Percentiles rank a stretch among this genome's conserved stretches.
phyloP scores from a whole-genome alignment of 2,113 vertebrate genomes.

The Protomyctophum bolini region DNA sequence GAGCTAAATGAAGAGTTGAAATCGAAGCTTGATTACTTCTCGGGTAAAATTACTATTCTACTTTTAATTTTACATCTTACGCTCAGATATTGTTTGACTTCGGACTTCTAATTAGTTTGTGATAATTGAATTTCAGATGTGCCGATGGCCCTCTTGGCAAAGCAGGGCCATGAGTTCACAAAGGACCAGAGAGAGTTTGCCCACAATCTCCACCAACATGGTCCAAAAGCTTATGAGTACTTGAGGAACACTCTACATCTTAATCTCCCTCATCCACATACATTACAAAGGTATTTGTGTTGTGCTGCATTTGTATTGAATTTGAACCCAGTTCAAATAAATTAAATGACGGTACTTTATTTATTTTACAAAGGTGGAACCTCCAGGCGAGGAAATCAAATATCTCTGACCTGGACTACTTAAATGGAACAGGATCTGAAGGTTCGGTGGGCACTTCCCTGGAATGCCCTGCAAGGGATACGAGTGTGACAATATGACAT shows the following conservation, averaged over 20 bases:
- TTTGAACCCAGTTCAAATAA: too few relatives aligned
- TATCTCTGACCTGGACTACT: too few relatives aligned
- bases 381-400: too few relatives aligned
- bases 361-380: too few relatives aligned
- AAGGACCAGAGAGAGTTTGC: conserved; percentile 40
- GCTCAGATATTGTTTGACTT: neutral
- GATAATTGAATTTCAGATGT: conserved; percentile 30
- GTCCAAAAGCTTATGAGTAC: conserved; percentile 37
- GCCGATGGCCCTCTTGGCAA: conserved; percentile 33
- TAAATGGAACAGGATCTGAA: too few relatives aligned
- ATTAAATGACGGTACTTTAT: too few relatives aligned
- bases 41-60: conserved; percentile 35
- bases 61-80: neutral
- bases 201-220: conserved; percentile 37
- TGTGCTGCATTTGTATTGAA: neutral
- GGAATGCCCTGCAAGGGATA: too few relatives aligned
- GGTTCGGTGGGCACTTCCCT: too few relatives aligned
- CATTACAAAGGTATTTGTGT: conserved; percentile 26
- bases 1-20: conserved; percentile 30
- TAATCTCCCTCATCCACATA: conserved; percentile 25
- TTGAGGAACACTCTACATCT: conserved; percentile 34
- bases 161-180: conserved; percentile 38
- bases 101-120: neutral
- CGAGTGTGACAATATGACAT: too few relatives aligned
- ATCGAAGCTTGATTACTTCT: conserved; percentile 31